A percentile compares a stretch with the other conserved stretches of the same genome.
These are phyloP conservation scores for Teleopsis dalmanni DNA, from an alignment of 1,140 invertebrate genomes.

Conservation along the genomic window DNA sequence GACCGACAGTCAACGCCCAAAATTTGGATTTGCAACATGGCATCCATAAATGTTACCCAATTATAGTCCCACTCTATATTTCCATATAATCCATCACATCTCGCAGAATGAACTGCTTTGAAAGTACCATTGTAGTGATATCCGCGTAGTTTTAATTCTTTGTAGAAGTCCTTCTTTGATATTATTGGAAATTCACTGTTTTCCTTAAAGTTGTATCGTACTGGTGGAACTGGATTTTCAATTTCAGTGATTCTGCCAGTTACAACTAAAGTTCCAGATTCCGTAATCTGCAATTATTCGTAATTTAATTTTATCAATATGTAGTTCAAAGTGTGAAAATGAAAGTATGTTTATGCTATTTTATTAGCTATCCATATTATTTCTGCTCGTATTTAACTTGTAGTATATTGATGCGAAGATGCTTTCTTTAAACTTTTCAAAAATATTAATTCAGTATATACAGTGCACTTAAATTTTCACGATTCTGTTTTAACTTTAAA, in stretches of 20 bases:
- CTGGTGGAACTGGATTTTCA: constrained; percentile 44
- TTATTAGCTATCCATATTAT: no score
- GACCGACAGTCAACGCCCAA: constrained; percentile 64
- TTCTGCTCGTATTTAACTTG: no score
- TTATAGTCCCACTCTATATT: constrained; percentile 63
- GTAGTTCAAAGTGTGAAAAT: neutral
- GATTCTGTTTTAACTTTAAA: no score
- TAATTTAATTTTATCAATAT: no score
- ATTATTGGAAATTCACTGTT: constrained; percentile 46
- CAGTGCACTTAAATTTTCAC: no score
- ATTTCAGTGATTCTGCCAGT: constrained; percentile 60
- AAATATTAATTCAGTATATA: no score
- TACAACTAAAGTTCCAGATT: constrained; percentile 69
- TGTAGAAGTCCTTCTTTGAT: constrained; percentile 76
- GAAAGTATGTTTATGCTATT: no score
- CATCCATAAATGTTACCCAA: constrained; percentile 90
- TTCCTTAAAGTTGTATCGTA: constrained; percentile 46
- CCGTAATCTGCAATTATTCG: constrained; percentile 53
- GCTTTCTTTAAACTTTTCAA: no score
- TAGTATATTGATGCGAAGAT: no score
- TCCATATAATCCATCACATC: constrained; percentile 47
- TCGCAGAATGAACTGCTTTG: constrained; percentile 32
- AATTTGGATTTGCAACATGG: constrained; percentile 82
- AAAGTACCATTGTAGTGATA: constrained; percentile 68
- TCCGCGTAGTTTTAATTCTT: constrained; percentile 81